Evolutionary conservation across 1,140 invertebrate genomes (phyloP).

Genomic region (Hermetia illucens): DNA sequence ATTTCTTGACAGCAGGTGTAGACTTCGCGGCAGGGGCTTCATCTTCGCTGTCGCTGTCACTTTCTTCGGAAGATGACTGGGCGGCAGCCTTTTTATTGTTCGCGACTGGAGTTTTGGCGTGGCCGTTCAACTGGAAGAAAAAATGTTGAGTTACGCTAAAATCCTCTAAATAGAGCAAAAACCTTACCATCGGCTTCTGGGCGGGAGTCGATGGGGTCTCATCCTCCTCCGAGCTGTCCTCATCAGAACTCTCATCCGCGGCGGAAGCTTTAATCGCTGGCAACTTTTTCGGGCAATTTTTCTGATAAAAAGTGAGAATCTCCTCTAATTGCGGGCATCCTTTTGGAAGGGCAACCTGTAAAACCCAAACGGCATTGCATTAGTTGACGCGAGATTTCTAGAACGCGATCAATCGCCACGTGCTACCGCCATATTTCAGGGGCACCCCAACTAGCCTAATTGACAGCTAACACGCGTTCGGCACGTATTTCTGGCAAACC

Average conservation of each 20-base stretch:
- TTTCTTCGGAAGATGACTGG: constrained; percentile 1
- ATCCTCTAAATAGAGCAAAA: too few species aligned
- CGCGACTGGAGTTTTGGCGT: constrained; percentile 2
- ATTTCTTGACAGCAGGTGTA: constrained; percentile 6
- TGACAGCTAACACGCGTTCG: background rate
- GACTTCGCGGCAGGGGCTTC: constrained; percentile 12
- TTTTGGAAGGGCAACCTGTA: constrained; percentile 32
- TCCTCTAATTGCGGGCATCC: constrained; percentile 36
- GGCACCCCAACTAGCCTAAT: background rate
- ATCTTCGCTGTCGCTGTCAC: constrained; percentile 18
- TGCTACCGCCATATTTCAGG: background rate
- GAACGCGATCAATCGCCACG: too few species aligned
- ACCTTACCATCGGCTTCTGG: constrained; percentile 5
- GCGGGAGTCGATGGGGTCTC: constrained; percentile 7
- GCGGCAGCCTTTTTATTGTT: constrained; percentile 2
- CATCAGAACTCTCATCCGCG: constrained; percentile 7
- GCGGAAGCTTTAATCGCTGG: constrained; percentile 12
- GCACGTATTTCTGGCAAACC: constrained; percentile 1
- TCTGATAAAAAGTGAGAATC: constrained; percentile 34
- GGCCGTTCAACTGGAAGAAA: background rate
- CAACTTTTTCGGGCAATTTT: constrained; percentile 33
- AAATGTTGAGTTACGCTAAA: too few species aligned
- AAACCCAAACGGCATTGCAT: constrained; percentile 9
- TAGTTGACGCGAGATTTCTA: too few species aligned
- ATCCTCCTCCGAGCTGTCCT: constrained; percentile 13